Conservation (phyloP, 2,113 vertebrate species). For the Xiphophorus maculatus region DNA sequence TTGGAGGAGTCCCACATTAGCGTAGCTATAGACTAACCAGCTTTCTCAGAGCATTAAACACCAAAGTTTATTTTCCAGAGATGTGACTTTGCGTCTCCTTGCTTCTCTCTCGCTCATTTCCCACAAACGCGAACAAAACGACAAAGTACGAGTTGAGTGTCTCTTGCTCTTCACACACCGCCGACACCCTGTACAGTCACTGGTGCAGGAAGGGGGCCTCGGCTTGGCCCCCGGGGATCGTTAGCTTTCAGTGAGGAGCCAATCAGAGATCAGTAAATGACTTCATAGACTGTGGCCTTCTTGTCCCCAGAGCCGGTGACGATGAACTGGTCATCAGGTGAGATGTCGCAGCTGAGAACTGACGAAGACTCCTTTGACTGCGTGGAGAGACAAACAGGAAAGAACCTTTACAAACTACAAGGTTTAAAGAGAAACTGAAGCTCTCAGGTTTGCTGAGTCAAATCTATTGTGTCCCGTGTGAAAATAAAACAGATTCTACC, state of each 20-base stretch:
- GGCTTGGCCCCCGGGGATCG: constrained; percentile 30
- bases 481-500: constrained; percentile 63
- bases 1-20: constrained; percentile 80
- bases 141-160: constrained; percentile 66
- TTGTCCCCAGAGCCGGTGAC: constrained; percentile 98
- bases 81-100: constrained; percentile 66
- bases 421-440: too few species aligned
- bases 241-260: constrained; percentile 34
- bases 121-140: constrained; percentile 74
- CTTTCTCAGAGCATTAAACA: constrained; percentile 77
- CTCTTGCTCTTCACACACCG: constrained; percentile 44
- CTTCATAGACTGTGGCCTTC: constrained; percentile 97
- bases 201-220: constrained; percentile 52
- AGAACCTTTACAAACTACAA: neutral
- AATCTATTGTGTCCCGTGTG: neutral
- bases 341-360: constrained; percentile 96
- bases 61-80: constrained; percentile 71
- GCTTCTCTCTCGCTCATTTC: constrained; percentile 51
- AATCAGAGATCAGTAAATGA: constrained; percentile 89
- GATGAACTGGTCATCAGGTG: constrained; percentile 95
- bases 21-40: constrained; percentile 76
- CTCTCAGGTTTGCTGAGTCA: neutral
- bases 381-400: constrained; percentile 7
- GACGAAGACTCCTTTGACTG: constrained; percentile 98
- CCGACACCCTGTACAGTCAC: constrained; percentile 70